phyloP scores from a whole-genome alignment of 1,140 invertebrate species.

The Aphidius gifuensis region DNA sequence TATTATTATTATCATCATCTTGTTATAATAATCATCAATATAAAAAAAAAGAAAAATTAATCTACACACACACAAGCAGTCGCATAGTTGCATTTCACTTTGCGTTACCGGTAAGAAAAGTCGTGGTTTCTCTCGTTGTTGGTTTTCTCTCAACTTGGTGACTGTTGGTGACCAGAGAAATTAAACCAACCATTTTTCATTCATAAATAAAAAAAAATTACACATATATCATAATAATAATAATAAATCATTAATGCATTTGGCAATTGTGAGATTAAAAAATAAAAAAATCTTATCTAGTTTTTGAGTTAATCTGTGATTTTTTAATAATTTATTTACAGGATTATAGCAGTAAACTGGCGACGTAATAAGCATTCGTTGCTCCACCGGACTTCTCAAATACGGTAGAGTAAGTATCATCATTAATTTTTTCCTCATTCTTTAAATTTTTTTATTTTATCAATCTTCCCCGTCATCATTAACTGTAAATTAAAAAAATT shows the following conservation, averaged over 20 bases:
- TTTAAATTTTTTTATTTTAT: slow-evolving; percentile 10
- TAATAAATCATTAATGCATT: no score
- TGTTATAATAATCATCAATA: no score
- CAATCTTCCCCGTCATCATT: slow-evolving; percentile 8
- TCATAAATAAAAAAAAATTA: no score
- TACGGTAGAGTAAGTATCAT: slow-evolving; percentile 49
- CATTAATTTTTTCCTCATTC: slow-evolving; percentile 11
- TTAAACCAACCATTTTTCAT: no score
- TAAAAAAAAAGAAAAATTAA: slow-evolving; percentile 2
- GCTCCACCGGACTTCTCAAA: slow-evolving; percentile 45
- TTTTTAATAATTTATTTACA: slow-evolving; percentile 39
- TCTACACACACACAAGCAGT: not conserved
- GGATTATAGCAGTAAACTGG: slow-evolving; percentile 46
- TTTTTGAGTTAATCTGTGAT: slow-evolving; percentile 26
- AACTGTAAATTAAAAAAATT: not conserved
- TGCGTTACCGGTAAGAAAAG: slow-evolving; percentile 52
- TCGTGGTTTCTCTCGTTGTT: slow-evolving; percentile 27
- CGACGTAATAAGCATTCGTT: slow-evolving; percentile 44
- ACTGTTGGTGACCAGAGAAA: no score
- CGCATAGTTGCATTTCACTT: slow-evolving; percentile 39
- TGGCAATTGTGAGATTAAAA: not conserved
- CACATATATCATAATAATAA: no score
- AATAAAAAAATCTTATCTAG: slow-evolving; percentile 20
- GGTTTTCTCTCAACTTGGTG: no score
- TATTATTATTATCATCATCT: no score